Base-by-base conservation (phyloP, 2,888 invertebrate species). In the Prosopocoilus inquinatus region DNA sequence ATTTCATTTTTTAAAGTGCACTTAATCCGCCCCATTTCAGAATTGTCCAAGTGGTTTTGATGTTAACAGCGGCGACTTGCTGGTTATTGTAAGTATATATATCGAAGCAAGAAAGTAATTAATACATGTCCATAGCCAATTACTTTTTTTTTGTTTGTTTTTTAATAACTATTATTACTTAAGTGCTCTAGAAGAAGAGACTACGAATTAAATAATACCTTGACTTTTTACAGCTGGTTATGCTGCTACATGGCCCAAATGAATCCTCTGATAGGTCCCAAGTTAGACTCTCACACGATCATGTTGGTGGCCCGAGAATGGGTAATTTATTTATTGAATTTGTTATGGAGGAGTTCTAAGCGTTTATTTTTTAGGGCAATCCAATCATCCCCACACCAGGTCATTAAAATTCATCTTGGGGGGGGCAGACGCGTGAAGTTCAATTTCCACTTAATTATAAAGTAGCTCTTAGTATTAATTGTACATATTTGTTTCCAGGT, bases 231-330 rank as follows among this genome's bases (percentile, higher is more conserved):
- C 78, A 91, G 90, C 78, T 94, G 94, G 94, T 78, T 94, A 65
- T 93, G 92, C 71, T 92, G 92, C 65, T 94, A 94, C 74, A 87
- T 94, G 87, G 88, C 91, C 3, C 94, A 94, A 78, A 92, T 94
- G 92, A 94, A 94, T 79, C 94, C 94, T 0, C 79, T 94, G 50
- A 88, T 94, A 62, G 94, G 94, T 28, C 94, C 94, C 49, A 87
- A 86, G 79, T 79, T 94, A 3, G 80, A 81, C 65, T 84, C 83
- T 64, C 81, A 83, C 39, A 87, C 89, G 0, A 79, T 94, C 53
- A 80, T 90, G 60, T 82, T 92, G 74, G 89, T 94, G 77, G 85
- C 89, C n/a, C 80, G 80, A 57, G 85, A 88, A 78, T 94, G 93
- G 93, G 90, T 89, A 81, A 80, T 79, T 66, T 55, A 34, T 32